Percentiles rank a stretch among this genome's conserved stretches.
Conservation (phyloP, 1,140 invertebrate species). For the Diabrotica virgifera region DNA sequence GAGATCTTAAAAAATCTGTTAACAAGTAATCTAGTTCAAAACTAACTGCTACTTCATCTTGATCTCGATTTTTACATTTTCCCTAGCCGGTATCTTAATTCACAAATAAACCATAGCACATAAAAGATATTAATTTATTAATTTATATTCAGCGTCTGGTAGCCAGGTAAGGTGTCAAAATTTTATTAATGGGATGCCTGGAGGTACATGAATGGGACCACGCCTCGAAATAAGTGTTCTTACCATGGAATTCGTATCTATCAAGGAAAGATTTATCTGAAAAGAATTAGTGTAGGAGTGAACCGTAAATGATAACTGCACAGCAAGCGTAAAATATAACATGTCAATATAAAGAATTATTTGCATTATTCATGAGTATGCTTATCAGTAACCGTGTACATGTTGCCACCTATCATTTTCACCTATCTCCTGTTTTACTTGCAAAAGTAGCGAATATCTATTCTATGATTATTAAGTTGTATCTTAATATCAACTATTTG, state of each 20-base stretch:
- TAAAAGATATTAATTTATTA: constrained; percentile 38
- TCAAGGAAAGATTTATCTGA: constrained; percentile 31
- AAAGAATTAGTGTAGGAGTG: constrained; percentile 27
- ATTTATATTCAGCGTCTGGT: constrained; percentile 42
- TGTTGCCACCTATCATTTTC: constrained; percentile 12
- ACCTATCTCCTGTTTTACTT: constrained; percentile 2
- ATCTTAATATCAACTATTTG: too few species aligned
- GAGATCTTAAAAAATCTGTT: too few species aligned
- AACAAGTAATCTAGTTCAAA: background rate
- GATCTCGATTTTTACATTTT: background rate
- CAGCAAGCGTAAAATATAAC: constrained; percentile 29
- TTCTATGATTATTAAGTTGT: too few species aligned
- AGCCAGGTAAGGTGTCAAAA: constrained; percentile 40
- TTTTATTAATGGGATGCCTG: constrained; percentile 40
- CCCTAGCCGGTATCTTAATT: constrained; percentile 6
- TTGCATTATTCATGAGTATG: constrained; percentile 7
- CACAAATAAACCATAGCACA: constrained; percentile 3
- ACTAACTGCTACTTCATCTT: background rate
- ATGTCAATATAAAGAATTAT: constrained; percentile 21
- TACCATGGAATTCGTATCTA: constrained; percentile 30
- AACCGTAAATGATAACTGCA: constrained; percentile 29
- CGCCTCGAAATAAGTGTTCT: constrained; percentile 32
- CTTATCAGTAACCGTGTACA: constrained; percentile 11
- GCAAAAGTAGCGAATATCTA: background rate
- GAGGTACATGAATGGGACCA: constrained; percentile 33